Evolutionary conservation across 2,113 vertebrate species (phyloP), one percentile per base, ranked within the genome.

Genomic region (Oriolus oriolus): DNA sequence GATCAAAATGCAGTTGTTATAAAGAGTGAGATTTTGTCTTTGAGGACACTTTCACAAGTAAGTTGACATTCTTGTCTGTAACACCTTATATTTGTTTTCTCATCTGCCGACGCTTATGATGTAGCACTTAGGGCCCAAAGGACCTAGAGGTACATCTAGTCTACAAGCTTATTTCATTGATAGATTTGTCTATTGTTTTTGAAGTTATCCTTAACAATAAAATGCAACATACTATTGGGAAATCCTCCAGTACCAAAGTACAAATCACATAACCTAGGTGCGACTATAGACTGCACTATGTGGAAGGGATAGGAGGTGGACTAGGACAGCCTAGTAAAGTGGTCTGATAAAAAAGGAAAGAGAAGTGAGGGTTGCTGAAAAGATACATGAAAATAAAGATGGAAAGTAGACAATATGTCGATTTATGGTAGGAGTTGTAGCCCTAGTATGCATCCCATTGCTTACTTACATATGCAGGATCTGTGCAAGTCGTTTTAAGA

Each of bases 31-130:
- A 60, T 64, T 61, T 81, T 90, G 19, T 47, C 45, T 91, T 57
- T 60, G n/a, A 45, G 45, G 45, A 75, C 45, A n/a, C 30, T 47
- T 68, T 75, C 31, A 24, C 11, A 35, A 8, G 2, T 76, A 82
- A 53, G 11, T 47, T 68, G 54, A 24, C 3, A 22, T 69, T 74
- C 16, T 45, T 76, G 16, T 87, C 15, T 82, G 18, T 68, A 74
- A 50, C 31, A 50, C 11, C 9, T 47, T 75, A 2, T 10, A n/a
- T 70, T 84, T 70, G 19, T 20, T 89, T 3, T 87, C 18, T 79
- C 15, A 79, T 52, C 20, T 57, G 9, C 45, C 64, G 41, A 37
- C 0, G 1, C 21, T 66, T 65, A 31, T 0, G 0, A 20, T 35
- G 16, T 37, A 31, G 24, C 11, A 14, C 13, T 49, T 60, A 56